These are phyloP conservation scores for Strigops habroptila DNA, from an alignment of 2,113 vertebrate species.

Conservation along the genomic window DNA sequence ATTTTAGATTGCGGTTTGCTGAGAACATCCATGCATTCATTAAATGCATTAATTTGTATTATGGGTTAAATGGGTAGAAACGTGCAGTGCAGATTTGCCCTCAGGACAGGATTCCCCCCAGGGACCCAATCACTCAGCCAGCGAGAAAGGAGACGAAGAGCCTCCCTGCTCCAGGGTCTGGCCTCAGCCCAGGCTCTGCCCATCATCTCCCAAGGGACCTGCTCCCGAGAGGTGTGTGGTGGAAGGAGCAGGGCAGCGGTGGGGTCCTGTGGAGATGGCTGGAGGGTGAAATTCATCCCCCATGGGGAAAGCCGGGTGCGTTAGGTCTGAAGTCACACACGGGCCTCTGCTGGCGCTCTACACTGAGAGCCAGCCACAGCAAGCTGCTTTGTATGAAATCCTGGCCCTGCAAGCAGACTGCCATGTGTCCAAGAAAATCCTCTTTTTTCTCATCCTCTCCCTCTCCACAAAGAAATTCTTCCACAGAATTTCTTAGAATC, in stretches of 20 bases:
- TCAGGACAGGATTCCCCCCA: background rate
- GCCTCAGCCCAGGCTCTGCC: background rate
- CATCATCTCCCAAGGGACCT: background rate
- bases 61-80: background rate
- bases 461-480: conserved; percentile 48
- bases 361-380: background rate
- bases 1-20: background rate
- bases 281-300: background rate
- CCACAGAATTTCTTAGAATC: conserved; percentile 59
- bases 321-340: background rate
- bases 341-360: background rate
- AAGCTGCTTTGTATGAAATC: conserved; percentile 11
- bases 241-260: background rate
- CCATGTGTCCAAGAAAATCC: conserved; percentile 55
- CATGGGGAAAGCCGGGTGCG: background rate
- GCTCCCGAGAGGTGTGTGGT: background rate
- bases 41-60: background rate
- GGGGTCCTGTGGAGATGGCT: background rate
- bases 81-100: background rate
- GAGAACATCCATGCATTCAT: background rate
- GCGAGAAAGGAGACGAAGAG: background rate
- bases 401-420: background rate
- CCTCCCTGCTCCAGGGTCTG: background rate
- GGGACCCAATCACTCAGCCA: background rate
- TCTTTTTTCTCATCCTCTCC: conserved; percentile 35